phyloP scores from a whole-genome alignment of 2,797 vertebrate species.

The Siniperca undulata region DNA sequence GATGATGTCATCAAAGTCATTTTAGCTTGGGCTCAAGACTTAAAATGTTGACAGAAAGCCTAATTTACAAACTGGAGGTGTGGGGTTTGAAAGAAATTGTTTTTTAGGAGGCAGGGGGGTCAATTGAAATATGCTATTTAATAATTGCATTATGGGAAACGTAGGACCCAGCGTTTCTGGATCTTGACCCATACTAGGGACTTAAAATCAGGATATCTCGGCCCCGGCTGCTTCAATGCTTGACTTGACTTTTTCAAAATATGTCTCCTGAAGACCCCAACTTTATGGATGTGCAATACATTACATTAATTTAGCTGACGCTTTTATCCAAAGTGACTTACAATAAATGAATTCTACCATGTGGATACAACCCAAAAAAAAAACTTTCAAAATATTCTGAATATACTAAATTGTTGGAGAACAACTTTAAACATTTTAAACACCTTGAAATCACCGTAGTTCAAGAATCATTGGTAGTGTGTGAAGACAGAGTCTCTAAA shows the following conservation, averaged over 20 bases:
- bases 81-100: background rate
- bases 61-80: background rate
- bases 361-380: no score
- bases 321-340: no score
- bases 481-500: background rate
- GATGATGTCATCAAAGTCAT: background rate
- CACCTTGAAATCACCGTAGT: background rate
- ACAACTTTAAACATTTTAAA: background rate
- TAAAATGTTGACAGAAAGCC: background rate
- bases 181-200: background rate
- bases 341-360: no score
- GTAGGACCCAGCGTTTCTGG: background rate
- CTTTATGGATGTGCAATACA: background rate
- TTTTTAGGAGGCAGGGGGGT: background rate
- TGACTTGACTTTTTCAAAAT: background rate
- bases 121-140: background rate
- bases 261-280: fast-evolving
- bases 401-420: background rate
- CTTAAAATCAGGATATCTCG: background rate
- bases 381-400: no score
- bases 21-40: background rate
- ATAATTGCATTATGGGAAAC: background rate
- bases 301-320: no score
- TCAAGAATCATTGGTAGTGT: background rate
- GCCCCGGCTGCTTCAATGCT: no score